Base-by-base conservation (phyloP, 2,888 invertebrate species). In the Sussaba pulchella region DNA sequence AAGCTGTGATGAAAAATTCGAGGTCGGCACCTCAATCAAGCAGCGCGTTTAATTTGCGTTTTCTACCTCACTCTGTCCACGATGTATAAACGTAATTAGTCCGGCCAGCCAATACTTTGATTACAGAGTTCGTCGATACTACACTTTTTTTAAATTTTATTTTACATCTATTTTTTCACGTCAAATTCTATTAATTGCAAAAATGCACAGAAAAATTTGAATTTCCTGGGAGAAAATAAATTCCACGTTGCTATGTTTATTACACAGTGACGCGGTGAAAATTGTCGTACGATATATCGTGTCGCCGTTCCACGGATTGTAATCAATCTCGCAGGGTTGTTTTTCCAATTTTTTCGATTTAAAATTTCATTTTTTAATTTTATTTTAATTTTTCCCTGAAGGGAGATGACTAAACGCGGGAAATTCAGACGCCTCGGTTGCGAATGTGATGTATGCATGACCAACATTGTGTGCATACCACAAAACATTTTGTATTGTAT, bases 1-100 rank as follows among this genome's bases (percentile, higher is more conserved):
- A 76, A 57, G n/a, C 52, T 19, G 57, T 31, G 57, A 69, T 81
- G 64, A 81, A 76, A 54, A 69, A 81, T 81, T 76, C n/a, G 69
- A 67, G 76, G 72, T 69, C 63, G 31, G 24, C 69, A 57, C 57
- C 67, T 69, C 72, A 73, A 73, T 81, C 72, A 57, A 45, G 63
- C 19, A 31, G 17, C 41, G 59, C 67, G 59, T 45, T 67, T 21
- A 61, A 61, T 67, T 75, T 67, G 24, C 45, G 14, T 45, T 45
- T 43, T 26, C 19, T 24, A 24, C 14, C 14, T n/a, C 54, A 1
- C 54, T 8, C 54, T 9, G 17, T 31, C 1, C 26, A 17, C 31
- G 52, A 31, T 36, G 31, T 39, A 19, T 19, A 76, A 76, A 70
- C 63, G 36, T 63, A 78, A 78, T 78, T 78, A 61, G 61, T 54